Conservation (phyloP, 2,888 invertebrate species). For the Lycophotia porphyrea region DNA sequence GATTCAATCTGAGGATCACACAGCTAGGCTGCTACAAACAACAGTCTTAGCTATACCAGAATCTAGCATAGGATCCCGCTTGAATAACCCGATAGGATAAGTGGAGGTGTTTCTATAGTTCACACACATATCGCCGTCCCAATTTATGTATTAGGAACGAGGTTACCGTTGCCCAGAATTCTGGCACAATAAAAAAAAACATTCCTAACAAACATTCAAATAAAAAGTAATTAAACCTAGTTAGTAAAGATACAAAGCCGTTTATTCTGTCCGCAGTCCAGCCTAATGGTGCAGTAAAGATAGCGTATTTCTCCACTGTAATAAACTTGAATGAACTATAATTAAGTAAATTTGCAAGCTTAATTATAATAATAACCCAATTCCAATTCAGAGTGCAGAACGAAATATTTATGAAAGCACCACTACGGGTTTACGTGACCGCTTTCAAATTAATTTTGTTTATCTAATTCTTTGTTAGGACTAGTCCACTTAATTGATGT, state of each 20-base stretch:
- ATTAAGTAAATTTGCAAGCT: conserved; percentile 51
- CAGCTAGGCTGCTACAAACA: neutral
- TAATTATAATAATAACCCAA: conserved; percentile 70
- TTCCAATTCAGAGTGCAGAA: conserved; percentile 67
- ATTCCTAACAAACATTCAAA: neutral
- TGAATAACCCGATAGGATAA: neutral
- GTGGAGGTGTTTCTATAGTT: neutral
- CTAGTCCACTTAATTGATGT: conserved; percentile 7
- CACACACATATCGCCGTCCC: neutral
- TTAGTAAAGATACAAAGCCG: conserved; percentile 17
- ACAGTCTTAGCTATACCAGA: neutral
- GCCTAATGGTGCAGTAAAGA: conserved; percentile 23
- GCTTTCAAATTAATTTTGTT: conserved; percentile 62
- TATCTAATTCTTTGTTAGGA: conserved; percentile 40
- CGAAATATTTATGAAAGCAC: conserved; percentile 57
- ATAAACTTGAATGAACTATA: conserved; percentile 47
- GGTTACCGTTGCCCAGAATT: neutral
- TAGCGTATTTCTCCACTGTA: conserved; percentile 22
- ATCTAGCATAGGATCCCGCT: neutral
- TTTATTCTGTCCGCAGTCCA: conserved; percentile 21
- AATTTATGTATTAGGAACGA: neutral
- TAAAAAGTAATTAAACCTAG: conserved; percentile 3
- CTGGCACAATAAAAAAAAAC: neutral
- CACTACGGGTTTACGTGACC: conserved; percentile 56
- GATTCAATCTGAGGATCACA: neutral